Conservation (phyloP, 2,888 invertebrate species). For the Trichopria drosophilae region DNA sequence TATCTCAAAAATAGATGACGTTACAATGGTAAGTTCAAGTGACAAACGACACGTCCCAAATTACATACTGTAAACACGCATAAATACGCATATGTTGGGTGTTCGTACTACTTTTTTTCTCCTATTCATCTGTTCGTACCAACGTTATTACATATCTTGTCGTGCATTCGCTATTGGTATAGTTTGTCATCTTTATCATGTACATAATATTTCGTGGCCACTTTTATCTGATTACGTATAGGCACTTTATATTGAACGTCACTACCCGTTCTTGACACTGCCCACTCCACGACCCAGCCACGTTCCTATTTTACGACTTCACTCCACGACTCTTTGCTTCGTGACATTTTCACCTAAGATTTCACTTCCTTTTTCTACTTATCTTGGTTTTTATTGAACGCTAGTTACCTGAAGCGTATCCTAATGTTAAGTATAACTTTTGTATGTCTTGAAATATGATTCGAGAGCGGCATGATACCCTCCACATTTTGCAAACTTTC, state of each 20-base stretch:
- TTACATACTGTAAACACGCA: constrained; percentile 46
- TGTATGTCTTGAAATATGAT: too few relatives aligned
- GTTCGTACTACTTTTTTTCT: constrained; percentile 42
- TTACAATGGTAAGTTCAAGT: constrained; percentile 91
- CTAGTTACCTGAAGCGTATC: too few relatives aligned
- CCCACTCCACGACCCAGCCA: too few relatives aligned
- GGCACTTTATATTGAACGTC: constrained; percentile 12
- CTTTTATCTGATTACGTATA: constrained; percentile 15
- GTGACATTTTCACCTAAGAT: too few relatives aligned
- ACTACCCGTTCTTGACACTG: constrained; percentile 9
- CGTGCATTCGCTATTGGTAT: constrained; percentile 19
- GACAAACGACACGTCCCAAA: constrained; percentile 40
- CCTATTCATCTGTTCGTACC: constrained; percentile 34
- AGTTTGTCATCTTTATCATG: constrained; percentile 11
- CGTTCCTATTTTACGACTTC: too few relatives aligned
- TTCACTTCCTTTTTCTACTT: too few relatives aligned
- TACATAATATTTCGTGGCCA: constrained; percentile 21
- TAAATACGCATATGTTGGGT: constrained; percentile 45
- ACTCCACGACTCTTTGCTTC: too few relatives aligned
- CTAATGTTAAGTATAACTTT: too few relatives aligned
- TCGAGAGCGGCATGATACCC: too few relatives aligned
- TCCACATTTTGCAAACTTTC: too few relatives aligned
- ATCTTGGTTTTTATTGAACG: too few relatives aligned
- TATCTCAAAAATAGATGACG: constrained; percentile 99
- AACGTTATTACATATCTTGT: too few relatives aligned